These are phyloP conservation scores for Ectemnius cavifrons DNA, from an alignment of 2,888 invertebrate species.

Conservation along the genomic window DNA sequence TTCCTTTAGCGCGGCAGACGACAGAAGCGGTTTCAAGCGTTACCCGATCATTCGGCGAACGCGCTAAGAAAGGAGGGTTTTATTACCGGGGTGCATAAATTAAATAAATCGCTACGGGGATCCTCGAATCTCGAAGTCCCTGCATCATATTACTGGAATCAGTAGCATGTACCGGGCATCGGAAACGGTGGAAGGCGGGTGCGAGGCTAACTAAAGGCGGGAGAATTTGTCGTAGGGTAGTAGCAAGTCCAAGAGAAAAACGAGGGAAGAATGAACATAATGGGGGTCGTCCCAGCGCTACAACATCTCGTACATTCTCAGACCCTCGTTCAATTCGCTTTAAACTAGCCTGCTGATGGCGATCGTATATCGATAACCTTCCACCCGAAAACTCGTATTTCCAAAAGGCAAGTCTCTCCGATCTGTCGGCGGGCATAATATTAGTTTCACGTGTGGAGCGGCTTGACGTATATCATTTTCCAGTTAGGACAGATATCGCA, in stretches of 20 bases:
- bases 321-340: constrained; percentile 33
- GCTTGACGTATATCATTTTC: no score
- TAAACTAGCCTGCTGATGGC: constrained; percentile 19
- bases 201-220: constrained; percentile 9
- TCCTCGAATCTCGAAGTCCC: not conserved
- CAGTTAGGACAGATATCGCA: no score
- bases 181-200: not conserved
- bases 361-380: constrained; percentile 18
- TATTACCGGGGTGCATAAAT: not conserved
- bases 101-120: not conserved
- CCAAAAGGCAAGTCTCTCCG: not conserved
- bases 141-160: not conserved
- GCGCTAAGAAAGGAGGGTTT: constrained; percentile 1
- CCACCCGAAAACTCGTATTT: constrained; percentile 14
- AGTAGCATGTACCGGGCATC: not conserved
- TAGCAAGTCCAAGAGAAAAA: constrained; percentile 10
- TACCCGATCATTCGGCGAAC: not conserved
- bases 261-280: not conserved
- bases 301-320: not conserved
- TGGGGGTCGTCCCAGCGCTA: constrained; percentile 2
- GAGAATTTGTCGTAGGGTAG: constrained; percentile 22
- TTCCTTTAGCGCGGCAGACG: not conserved
- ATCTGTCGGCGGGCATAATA: not conserved
- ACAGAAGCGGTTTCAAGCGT: not conserved
- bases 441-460: not conserved